phyloP scores from a whole-genome alignment of 2,888 invertebrate genomes.

The Synergus laeviventris region DNA sequence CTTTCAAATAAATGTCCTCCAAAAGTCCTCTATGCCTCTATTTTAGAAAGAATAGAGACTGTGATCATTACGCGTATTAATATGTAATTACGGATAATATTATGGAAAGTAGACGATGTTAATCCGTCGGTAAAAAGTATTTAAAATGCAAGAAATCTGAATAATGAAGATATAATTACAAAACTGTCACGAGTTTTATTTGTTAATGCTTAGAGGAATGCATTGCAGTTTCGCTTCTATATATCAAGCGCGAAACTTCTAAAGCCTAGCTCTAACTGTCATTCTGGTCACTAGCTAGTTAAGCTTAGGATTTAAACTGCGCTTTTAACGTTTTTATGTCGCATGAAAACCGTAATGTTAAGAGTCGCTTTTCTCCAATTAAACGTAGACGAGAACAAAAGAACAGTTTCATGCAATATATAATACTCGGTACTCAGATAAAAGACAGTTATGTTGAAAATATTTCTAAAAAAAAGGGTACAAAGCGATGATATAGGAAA shows the following conservation, averaged over 20 bases:
- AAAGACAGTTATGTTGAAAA: not conserved
- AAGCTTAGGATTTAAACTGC: constrained; percentile 1
- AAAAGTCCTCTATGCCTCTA: too few relatives aligned
- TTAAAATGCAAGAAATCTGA: not conserved
- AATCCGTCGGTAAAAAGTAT: too few relatives aligned
- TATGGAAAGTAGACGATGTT: too few relatives aligned
- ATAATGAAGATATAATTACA: not conserved
- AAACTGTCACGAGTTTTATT: not conserved
- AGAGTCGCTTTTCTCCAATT: not conserved
- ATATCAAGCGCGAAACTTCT: not conserved
- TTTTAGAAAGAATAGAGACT: too few relatives aligned
- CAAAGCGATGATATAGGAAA: not conserved
- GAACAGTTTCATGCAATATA: not conserved
- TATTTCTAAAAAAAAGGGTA: not conserved
- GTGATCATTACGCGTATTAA: too few relatives aligned
- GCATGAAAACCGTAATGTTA: not conserved
- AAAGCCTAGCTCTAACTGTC: constrained; percentile 17
- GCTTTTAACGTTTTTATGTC: not conserved
- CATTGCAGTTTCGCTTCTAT: not conserved
- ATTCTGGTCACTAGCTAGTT: constrained; percentile 6
- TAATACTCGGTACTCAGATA: not conserved
- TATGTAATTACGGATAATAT: too few relatives aligned
- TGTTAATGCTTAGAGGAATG: not conserved
- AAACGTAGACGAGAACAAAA: not conserved
- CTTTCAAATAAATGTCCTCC: too few relatives aligned